Conservation (phyloP, 1,140 invertebrate species). For the Drosophila gunungcola region DNA sequence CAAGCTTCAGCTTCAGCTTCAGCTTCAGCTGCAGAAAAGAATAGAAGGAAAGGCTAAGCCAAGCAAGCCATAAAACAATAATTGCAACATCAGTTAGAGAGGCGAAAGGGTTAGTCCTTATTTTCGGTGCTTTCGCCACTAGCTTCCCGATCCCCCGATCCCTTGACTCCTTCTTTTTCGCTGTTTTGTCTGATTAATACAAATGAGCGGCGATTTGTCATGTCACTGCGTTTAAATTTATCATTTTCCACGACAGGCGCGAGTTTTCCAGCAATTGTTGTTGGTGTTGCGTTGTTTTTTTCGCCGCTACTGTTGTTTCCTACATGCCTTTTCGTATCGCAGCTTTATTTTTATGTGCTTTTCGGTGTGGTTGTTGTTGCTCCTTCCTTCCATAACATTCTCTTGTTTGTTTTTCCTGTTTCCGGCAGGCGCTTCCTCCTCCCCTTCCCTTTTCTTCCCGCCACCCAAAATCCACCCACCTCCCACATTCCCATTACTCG, state of each 20-base stretch:
- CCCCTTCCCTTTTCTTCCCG: neutral
- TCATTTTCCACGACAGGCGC: conserved; percentile 77
- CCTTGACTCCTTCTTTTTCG: neutral
- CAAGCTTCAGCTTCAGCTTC: neutral
- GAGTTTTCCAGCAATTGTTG: conserved; percentile 59
- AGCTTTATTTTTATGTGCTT: conserved; percentile 39
- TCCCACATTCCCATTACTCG: neutral
- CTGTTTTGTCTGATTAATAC: conserved; percentile 77
- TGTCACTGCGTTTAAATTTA: conserved; percentile 83
- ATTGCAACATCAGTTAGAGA: conserved; percentile 71
- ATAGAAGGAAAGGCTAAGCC: conserved; percentile 25
- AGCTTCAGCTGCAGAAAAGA: conserved; percentile 8
- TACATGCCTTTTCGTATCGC: conserved; percentile 70
- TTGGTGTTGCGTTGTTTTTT: conserved; percentile 34
- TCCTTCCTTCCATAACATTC: conserved; percentile 53
- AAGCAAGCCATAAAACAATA: conserved; percentile 76
- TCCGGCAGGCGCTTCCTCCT: conserved; percentile 56
- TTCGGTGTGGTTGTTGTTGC: conserved; percentile 9
- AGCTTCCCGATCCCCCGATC: neutral
- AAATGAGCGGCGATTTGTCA: conserved; percentile 83
- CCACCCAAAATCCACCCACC: conserved; percentile 13
- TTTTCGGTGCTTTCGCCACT: conserved; percentile 14
- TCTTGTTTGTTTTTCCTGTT: conserved; percentile 76
- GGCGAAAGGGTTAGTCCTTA: conserved; percentile 41
- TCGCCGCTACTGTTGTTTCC: conserved; percentile 49